Conservation (phyloP, 2,888 invertebrate genomes). For the Nemoura dubitans region DNA sequence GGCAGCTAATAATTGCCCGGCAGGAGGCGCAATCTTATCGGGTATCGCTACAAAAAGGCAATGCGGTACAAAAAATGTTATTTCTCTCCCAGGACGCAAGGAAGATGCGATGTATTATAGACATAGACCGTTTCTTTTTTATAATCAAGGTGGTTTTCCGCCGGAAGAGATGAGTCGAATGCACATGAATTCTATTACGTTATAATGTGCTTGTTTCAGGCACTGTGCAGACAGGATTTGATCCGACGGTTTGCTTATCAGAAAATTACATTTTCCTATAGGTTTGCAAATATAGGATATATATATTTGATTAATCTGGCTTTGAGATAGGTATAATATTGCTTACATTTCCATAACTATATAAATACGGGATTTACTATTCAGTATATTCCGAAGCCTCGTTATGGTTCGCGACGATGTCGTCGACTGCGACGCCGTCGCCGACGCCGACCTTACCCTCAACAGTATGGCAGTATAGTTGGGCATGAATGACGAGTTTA, state of each 20-base stretch:
- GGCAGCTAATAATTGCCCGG: background rate
- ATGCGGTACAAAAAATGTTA: no score
- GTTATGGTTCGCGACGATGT: background rate
- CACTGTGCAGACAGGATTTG: background rate
- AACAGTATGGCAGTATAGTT: background rate
- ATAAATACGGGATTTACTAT: background rate
- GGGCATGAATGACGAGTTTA: slow-evolving; percentile 7
- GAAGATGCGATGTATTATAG: no score
- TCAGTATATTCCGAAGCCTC: background rate
- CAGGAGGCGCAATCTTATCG: background rate
- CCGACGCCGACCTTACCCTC: background rate
- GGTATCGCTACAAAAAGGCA: no score
- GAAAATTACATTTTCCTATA: background rate
- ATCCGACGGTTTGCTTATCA: background rate
- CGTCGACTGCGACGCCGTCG: background rate
- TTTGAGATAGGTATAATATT: background rate
- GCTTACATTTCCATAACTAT: slow-evolving; percentile 3
- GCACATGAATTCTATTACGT: background rate
- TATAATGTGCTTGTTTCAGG: background rate
- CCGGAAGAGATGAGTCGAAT: no score
- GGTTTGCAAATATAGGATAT: background rate
- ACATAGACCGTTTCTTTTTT: no score
- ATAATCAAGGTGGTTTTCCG: no score
- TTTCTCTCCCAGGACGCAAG: no score
- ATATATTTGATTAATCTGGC: slow-evolving; percentile 12